Conservation (phyloP, 2,888 invertebrate genomes). For the Phortica okadai region DNA sequence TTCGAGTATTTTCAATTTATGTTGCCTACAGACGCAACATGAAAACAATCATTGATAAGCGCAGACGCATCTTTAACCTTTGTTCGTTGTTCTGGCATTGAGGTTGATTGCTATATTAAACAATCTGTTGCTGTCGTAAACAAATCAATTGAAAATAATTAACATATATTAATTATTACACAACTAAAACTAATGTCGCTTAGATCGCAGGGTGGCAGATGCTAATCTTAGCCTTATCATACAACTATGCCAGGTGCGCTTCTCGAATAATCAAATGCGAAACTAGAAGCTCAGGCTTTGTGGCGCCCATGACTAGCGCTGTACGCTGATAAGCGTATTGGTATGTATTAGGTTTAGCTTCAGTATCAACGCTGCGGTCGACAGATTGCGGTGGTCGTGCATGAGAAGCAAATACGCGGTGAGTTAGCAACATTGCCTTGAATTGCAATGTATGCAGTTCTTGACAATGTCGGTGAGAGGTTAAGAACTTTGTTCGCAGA, state of each 20-base stretch:
- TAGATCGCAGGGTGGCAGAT: background rate
- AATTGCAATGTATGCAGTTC: background rate
- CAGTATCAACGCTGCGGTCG: background rate
- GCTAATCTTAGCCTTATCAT: background rate
- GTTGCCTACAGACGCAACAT: background rate
- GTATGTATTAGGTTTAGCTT: background rate
- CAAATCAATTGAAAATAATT: background rate
- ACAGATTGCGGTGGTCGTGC: background rate
- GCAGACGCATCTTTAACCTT: slow-evolving; percentile 6
- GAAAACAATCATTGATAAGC: slow-evolving; percentile 21
- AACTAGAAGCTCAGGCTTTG: no score
- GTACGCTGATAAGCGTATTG: background rate
- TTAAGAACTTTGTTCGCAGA: no score
- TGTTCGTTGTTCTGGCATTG: background rate
- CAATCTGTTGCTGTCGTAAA: background rate
- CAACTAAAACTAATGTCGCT: background rate
- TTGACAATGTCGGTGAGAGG: no score
- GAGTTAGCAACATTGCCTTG: background rate
- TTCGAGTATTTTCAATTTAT: background rate
- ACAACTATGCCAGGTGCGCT: background rate
- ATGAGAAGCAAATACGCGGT: background rate
- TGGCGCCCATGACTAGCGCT: background rate
- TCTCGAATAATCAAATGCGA: slow-evolving; percentile 8
- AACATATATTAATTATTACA: background rate
- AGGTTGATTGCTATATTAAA: background rate